Base-by-base conservation (phyloP, 2,797 vertebrate species). In the Cynodonichthys magdalenae region DNA sequence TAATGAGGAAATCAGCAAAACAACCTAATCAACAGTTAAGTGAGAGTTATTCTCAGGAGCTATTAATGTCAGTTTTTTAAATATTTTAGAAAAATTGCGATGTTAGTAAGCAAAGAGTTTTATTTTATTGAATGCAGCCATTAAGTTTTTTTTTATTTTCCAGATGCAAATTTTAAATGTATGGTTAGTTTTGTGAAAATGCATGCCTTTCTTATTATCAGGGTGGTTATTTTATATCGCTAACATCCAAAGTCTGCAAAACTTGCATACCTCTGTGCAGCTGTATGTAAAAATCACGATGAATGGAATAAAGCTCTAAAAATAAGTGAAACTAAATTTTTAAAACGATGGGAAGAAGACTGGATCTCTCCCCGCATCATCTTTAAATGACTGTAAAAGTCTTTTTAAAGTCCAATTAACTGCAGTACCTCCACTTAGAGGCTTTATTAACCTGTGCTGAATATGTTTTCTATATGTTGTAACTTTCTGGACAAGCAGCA, bases 371-470 rank as follows among this genome's bases (percentile, higher is more conserved):
- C 11, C 10, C 34, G 11, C 3, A 9, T 11, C 34, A 36, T 36
- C 9, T 36, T n/a, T 45, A 9, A 18, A 45, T 18, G 18, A 8
- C 2, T n/a, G n/a, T 1, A 45, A n/a, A 7, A 18, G 44, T 18
- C 18, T n/a, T 18, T 44, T 8, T 8, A n/a, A 45, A 9, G 4
- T 45, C 2, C 9, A 18, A n/a, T 9, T n/a, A 18, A 8, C 17
- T 18, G 8, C 10, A 36, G 10, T 36, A 11, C 9, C 9, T 3
- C 56, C 5, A 52, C 7, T 59, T 19, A 49, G 27, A 66, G 15
- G 34, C 44, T 59, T 54, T 42, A 52, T 20, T 59, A 49, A 67
- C 31, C 49, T 71, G 54, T 57, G 15, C 41, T 51, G 52, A 75
- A 55, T 60, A 28, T 19, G 15, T 36, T 34, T 50, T 29, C 17